Percentiles rank a stretch among this genome's conserved stretches.
These are phyloP conservation scores for Atta colombica DNA, from an alignment of 1,140 invertebrate species.

Conservation along the genomic window DNA sequence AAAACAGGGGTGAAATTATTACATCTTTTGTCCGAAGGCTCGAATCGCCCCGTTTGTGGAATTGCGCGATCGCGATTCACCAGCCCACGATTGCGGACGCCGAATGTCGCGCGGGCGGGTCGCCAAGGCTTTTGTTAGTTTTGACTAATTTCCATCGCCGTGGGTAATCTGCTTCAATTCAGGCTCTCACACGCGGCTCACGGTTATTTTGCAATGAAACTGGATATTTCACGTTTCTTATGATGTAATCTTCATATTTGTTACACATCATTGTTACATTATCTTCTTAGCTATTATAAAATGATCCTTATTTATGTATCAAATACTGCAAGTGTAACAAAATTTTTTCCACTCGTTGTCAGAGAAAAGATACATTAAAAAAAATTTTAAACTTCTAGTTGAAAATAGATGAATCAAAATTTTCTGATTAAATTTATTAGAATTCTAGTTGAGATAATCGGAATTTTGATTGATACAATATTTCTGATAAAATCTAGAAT, in stretches of 20 bases:
- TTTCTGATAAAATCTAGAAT: no score
- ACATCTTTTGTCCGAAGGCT: conserved; percentile 86
- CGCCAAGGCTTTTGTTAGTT: conserved; percentile 81
- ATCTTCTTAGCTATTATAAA: neutral
- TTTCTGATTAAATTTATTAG: no score
- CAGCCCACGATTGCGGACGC: conserved; percentile 80
- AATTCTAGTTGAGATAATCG: no score
- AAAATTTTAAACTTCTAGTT: no score
- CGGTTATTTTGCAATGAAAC: conserved; percentile 41
- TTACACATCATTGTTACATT: neutral
- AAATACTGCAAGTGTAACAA: neutral
- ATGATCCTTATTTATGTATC: neutral
- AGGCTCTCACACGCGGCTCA: conserved; percentile 24
- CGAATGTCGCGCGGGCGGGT: conserved; percentile 72
- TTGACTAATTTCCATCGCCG: conserved; percentile 83
- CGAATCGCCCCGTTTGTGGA: conserved; percentile 85
- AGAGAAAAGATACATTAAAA: no score
- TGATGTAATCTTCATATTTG: neutral
- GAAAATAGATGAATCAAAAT: no score
- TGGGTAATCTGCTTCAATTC: conserved; percentile 80
- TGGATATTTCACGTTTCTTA: neutral
- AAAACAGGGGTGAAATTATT: conserved; percentile 85
- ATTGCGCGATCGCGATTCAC: conserved; percentile 84
- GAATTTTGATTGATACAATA: no score
- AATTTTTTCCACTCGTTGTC: neutral